Evolutionary conservation across 2,888 invertebrate species (phyloP).

Genomic region (Acanthosepion esculentum): DNA sequence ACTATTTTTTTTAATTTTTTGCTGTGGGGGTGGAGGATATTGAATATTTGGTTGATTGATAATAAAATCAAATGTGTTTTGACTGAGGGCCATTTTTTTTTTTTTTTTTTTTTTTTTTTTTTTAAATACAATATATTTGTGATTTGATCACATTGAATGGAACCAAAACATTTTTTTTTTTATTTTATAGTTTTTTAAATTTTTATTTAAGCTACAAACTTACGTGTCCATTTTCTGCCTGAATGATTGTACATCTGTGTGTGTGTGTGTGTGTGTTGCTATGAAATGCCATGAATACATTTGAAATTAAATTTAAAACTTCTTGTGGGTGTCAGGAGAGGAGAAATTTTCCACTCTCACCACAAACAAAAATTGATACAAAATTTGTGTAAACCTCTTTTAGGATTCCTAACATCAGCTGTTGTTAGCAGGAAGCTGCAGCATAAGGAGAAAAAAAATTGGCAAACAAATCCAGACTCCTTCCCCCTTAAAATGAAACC

Average conservation of each 20-base stretch:
- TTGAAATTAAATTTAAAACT: too few species aligned
- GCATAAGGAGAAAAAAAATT: background rate
- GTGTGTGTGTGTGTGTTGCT: too few species aligned
- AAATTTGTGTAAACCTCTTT: background rate
- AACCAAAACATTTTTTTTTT: background rate
- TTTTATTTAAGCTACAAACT: too few species aligned
- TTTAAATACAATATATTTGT: background rate
- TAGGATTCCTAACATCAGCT: background rate
- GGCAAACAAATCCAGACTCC: too few species aligned
- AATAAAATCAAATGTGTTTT: background rate
- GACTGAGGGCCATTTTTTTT: background rate
- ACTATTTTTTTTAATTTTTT: background rate
- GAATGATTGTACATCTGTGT: too few species aligned
- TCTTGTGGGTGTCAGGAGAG: too few species aligned
- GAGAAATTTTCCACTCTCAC: too few species aligned
- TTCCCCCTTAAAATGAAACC: too few species aligned
- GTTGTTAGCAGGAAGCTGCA: background rate
- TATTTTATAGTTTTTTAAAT: background rate
- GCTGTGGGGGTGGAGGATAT: slow-evolving; percentile 33
- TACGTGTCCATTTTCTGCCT: too few species aligned
- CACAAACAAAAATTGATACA: too few species aligned
- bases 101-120: background rate
- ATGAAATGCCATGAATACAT: too few species aligned
- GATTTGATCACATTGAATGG: background rate
- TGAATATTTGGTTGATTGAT: slow-evolving; percentile 6